These are phyloP conservation scores for Terebella lapidaria DNA, from an alignment of 2,888 invertebrate species.

Conservation along the genomic window DNA sequence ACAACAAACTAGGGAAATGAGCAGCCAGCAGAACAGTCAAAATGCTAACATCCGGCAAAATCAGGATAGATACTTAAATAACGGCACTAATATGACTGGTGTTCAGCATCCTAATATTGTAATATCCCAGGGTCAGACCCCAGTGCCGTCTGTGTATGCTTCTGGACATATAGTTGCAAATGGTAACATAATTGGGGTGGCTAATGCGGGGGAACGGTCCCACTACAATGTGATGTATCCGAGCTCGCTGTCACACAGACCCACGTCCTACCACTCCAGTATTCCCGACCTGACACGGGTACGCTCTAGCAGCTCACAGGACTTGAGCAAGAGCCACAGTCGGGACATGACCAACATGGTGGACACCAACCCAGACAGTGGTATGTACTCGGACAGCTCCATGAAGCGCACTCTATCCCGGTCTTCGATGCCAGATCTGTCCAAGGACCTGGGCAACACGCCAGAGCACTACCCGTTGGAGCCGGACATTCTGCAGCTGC, in stretches of 20 bases:
- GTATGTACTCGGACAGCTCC: slow-evolving; percentile 3
- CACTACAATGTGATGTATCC: neutral
- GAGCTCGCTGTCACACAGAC: neutral
- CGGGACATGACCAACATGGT: neutral
- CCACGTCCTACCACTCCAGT: neutral
- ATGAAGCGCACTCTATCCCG: slow-evolving; percentile 38
- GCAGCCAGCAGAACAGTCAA: neutral
- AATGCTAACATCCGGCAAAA: neutral
- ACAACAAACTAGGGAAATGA: neutral
- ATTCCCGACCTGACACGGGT: neutral
- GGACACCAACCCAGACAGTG: neutral
- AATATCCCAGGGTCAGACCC: neutral
- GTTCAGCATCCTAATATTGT: neutral
- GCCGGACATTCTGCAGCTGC: neutral
- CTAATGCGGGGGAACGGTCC: neutral
- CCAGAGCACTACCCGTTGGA: slow-evolving; percentile 16
- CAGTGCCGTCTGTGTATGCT: slow-evolving; percentile 3
- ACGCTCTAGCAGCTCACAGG: neutral
- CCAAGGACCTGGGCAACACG: slow-evolving; percentile 18
- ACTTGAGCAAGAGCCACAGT: neutral
- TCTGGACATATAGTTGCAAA: slow-evolving; percentile 16
- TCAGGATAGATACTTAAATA: neutral
- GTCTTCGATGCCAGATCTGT: slow-evolving; percentile 52
- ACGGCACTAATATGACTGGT: neutral
- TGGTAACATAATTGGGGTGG: slow-evolving; percentile 12